These are phyloP conservation scores for Melanotaenia trifasciata DNA, from an alignment of 2,797 vertebrate species.

Conservation along the genomic window DNA sequence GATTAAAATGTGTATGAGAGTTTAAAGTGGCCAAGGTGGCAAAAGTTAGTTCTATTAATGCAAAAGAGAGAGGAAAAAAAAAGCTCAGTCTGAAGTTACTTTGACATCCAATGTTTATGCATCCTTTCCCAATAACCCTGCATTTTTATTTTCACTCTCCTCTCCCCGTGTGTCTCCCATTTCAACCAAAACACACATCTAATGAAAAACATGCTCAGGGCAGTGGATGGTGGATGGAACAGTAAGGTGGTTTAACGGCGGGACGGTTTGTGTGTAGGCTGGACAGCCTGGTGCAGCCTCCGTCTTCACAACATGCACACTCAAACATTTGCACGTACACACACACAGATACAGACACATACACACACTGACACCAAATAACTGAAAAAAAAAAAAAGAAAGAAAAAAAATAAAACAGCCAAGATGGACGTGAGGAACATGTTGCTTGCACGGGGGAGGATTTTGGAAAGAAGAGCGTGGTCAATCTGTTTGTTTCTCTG, in stretches of 20 bases:
- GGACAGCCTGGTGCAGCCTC: constrained; percentile 83
- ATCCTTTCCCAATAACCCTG: constrained; percentile 56
- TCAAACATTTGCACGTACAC: constrained; percentile 56
- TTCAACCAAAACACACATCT: constrained; percentile 77
- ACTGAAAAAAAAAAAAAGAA: constrained; percentile 67
- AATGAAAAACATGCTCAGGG: constrained; percentile 75
- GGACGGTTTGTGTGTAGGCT: constrained; percentile 81
- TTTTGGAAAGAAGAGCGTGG: constrained; percentile 87
- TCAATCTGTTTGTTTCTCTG: constrained; percentile 89
- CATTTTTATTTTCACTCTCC: constrained; percentile 65
- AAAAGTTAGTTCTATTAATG: constrained; percentile 67
- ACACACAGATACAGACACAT: constrained; percentile 47
- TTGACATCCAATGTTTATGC: constrained; percentile 60
- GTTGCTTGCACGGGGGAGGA: constrained; percentile 88
- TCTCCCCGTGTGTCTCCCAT: constrained; percentile 66
- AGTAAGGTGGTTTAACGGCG: constrained; percentile 80
- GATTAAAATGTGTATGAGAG: constrained; percentile 59
- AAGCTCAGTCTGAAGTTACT: constrained; percentile 61
- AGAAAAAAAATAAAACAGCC: constrained; percentile 66
- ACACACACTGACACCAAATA: constrained; percentile 78
- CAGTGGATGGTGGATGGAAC: constrained; percentile 78
- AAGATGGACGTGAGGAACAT: constrained; percentile 89
- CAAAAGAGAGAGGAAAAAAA: constrained; percentile 24
- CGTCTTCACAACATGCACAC: constrained; percentile 75
- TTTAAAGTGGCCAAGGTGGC: constrained; percentile 56